phyloP scores from a whole-genome alignment of 1,140 invertebrate genomes.

The Brachionus angularis region DNA sequence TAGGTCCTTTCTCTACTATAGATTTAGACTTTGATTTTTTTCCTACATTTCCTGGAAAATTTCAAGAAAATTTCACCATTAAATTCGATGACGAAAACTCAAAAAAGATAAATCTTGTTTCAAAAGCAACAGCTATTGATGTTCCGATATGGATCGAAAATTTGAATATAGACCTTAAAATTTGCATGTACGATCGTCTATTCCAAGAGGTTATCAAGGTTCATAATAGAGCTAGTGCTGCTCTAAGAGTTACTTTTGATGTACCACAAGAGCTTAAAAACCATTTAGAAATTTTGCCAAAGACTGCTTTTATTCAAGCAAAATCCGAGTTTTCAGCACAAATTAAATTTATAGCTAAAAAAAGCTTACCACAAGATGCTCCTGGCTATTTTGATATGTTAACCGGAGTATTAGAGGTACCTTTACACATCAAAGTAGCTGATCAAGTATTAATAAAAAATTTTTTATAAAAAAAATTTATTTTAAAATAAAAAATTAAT shows the following conservation, averaged over 20 bases:
- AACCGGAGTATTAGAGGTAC: constrained; percentile 56
- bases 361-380: constrained; percentile 52
- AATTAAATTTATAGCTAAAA: constrained; percentile 56
- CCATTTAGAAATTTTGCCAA: constrained; percentile 56
- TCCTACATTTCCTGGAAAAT: constrained; percentile 14
- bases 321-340: constrained; percentile 56
- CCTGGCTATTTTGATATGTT: constrained; percentile 55
- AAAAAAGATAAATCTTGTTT: constrained; percentile 50
- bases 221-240: constrained; percentile 52
- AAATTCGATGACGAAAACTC: constrained; percentile 25
- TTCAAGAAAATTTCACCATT: constrained; percentile 34
- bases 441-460: constrained; percentile 51
- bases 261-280: constrained; percentile 54
- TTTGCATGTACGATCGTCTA: constrained; percentile 57
- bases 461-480: not conserved
- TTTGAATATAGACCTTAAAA: constrained; percentile 55
- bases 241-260: constrained; percentile 54
- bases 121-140: constrained; percentile 54
- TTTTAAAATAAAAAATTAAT: not conserved
- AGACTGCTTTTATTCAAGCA: constrained; percentile 58
- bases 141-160: constrained; percentile 58
- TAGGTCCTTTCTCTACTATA: constrained; percentile 14
- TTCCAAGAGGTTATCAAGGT: constrained; percentile 56
- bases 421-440: constrained; percentile 54
- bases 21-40: constrained; percentile 10